Evolutionary conservation across 1,140 invertebrate genomes (phyloP), one percentile per base, ranked within the genome.

Genomic region (Meloidogyne chitwoodi): DNA sequence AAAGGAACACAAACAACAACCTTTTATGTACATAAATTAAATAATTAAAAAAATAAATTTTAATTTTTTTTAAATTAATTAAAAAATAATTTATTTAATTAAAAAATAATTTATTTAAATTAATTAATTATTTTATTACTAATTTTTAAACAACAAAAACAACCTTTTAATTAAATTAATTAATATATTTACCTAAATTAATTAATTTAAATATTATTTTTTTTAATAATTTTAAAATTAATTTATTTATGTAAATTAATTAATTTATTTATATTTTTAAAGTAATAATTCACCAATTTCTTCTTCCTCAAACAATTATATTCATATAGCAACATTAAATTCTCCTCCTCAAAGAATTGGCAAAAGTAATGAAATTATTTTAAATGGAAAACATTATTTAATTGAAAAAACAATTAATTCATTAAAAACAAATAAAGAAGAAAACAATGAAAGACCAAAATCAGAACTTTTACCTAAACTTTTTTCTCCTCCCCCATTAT

Each of bases 241-340:
- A 6, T 38, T 38, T 38, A n/a, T 44, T 62, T 2, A 62, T 16
- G 27, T 24, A 34, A 27, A 70, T 27, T 24, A 24, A 16, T 19
- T n/a, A n/a, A n/a, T 44, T 62, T 24, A 26, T 4, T 22, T 27
- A 24, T 16, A 38, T 27, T 44, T n/a, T 0, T 14, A 16, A 29
- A 64, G n/a, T 11, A 73, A 31, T 67, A 31, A 31, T 67, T 41
- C 12, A 6, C 64, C 5, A 16, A 14, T 5, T 26, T 12, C 31
- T 24, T 71, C 34, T 6, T 16, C 19, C 19, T 64, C 26, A 73
- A 61, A 61, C 12, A 48, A 48, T 14, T 73, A 61, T 73, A 12
- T 27, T 8, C 56, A 73, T n/a, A 38, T 73, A 22, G 71, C 71
- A 61, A 73, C 71, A 27, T 34, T 73, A 61, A 34, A 63, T 61